A percentile compares a stretch with the other conserved stretches of the same genome.
phyloP scores from a whole-genome alignment of 2,888 invertebrate species.

The Tenthredo mesomela region DNA sequence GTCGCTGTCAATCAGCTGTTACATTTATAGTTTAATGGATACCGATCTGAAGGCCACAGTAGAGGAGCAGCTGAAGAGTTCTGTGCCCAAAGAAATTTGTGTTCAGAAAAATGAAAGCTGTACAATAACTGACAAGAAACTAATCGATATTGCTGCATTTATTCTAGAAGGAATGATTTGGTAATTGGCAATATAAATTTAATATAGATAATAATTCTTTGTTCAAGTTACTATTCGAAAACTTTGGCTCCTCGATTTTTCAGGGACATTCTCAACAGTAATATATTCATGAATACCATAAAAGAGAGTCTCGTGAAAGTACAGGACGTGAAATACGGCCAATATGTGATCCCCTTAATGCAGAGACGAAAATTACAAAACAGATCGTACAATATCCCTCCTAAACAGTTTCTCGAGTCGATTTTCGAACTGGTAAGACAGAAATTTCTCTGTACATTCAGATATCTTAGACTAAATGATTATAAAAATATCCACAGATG shows the following conservation, averaged over 20 bases:
- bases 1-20: conserved; percentile 68
- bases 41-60: conserved; percentile 65
- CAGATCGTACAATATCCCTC: conserved; percentile 62
- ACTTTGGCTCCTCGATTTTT: conserved; percentile 59
- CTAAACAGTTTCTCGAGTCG: conserved; percentile 58
- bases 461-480: not conserved
- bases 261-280: conserved; percentile 75
- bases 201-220: not conserved
- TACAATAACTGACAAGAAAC: conserved; percentile 55
- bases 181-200: conserved; percentile 63
- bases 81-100: conserved; percentile 65
- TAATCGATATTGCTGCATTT: conserved; percentile 61
- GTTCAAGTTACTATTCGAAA: conserved; percentile 22
- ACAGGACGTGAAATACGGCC: conserved; percentile 66
- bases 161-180: conserved; percentile 71
- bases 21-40: conserved; percentile 68
- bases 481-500: conserved; percentile 63
- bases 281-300: conserved; percentile 64
- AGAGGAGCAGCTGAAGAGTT: conserved; percentile 68
- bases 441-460: not conserved
- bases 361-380: conserved; percentile 59
- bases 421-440: conserved; percentile 66
- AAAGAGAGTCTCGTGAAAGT: conserved; percentile 54
- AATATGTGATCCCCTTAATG: conserved; percentile 60
- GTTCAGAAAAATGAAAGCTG: conserved; percentile 59